These are phyloP conservation scores for Hirundo rustica DNA, from an alignment of 2,797 vertebrate genomes.

Conservation along the genomic window DNA sequence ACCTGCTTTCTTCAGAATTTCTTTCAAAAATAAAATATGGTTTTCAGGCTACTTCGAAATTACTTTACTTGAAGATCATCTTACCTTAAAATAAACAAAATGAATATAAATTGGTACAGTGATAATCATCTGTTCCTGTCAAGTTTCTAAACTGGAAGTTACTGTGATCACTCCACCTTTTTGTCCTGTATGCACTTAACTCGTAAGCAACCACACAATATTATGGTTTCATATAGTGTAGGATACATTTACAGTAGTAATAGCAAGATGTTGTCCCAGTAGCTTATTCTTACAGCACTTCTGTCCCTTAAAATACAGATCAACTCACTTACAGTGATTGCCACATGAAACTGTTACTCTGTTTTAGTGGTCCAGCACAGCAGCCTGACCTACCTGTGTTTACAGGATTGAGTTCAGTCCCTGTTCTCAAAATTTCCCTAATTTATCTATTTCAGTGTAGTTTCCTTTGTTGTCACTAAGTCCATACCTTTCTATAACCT, in stretches of 20 bases:
- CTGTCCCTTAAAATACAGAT: neutral
- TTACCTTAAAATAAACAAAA: neutral
- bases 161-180: neutral
- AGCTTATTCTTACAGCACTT: neutral
- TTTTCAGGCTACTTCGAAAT: neutral
- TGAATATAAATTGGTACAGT: neutral
- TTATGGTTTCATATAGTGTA: neutral
- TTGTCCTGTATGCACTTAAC: neutral
- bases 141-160: neutral
- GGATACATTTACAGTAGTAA: neutral
- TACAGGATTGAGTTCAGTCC: neutral
- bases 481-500: neutral
- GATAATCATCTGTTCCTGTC: neutral
- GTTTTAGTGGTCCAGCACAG: neutral
- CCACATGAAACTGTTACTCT: neutral
- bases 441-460: neutral
- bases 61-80: neutral
- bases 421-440: neutral
- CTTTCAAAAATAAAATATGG: neutral
- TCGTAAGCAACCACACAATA: neutral
- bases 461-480: neutral
- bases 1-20: slow-evolving; percentile 12
- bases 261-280: neutral
- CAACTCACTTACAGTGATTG: neutral
- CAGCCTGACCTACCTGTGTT: neutral